Evolutionary conservation across 2,113 vertebrate species (phyloP).

Genomic region (Rhadina sibilatrix): DNA sequence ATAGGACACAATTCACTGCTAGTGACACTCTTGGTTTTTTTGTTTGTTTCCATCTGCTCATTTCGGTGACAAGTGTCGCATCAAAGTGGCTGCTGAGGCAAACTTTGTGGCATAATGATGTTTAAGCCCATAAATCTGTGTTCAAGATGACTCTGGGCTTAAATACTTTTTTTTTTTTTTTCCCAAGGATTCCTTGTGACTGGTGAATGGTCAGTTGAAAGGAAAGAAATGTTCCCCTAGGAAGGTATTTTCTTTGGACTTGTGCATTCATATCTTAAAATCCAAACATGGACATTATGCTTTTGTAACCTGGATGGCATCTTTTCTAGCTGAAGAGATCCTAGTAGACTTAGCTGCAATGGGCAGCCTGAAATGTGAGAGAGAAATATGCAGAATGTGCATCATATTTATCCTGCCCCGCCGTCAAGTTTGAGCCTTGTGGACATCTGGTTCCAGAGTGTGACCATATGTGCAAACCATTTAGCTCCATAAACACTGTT

Average conservation of each 20-base stretch:
- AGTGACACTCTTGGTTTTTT: neutral
- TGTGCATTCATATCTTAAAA: neutral
- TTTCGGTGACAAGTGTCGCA: neutral
- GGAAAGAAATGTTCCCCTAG: neutral
- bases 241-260: neutral
- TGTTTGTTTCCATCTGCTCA: neutral
- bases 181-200: neutral
- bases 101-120: neutral
- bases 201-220: neutral
- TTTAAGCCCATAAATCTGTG: neutral
- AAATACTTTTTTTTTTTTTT: neutral
- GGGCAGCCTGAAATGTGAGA: neutral
- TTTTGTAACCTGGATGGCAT: neutral
- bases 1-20: neutral
- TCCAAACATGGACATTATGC: neutral
- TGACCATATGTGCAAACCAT: neutral
- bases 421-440: neutral
- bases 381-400: neutral
- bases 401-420: neutral
- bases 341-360: neutral
- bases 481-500: neutral
- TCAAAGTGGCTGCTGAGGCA: neutral
- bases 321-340: neutral
- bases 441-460: neutral
- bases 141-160: neutral